These are phyloP conservation scores for Acleris laterana DNA, from an alignment of 2,888 invertebrate genomes.

Conservation along the genomic window DNA sequence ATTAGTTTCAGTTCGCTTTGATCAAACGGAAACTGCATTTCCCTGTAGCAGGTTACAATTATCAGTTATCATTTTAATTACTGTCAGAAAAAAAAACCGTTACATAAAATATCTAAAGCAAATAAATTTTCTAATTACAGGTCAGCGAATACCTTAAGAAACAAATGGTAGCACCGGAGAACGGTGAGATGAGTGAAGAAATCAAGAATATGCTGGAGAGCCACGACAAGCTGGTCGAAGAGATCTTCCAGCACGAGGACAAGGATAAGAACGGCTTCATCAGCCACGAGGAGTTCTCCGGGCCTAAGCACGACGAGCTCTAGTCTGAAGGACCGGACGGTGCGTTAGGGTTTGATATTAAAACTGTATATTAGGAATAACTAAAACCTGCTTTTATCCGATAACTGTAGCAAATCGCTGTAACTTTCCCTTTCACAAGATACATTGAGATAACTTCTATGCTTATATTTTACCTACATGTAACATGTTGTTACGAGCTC, in stretches of 20 bases:
- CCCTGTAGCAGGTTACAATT: too few relatives aligned
- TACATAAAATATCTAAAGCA: neutral
- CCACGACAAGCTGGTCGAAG: conserved; percentile 96
- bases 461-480: too few relatives aligned
- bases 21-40: too few relatives aligned
- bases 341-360: neutral
- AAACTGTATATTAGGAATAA: neutral
- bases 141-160: conserved; percentile 96
- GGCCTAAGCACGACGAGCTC: conserved; percentile 98
- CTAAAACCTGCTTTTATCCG: too few relatives aligned
- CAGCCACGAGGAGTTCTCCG: conserved; percentile 97
- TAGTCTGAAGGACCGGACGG: conserved; percentile 71
- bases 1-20: too few relatives aligned
- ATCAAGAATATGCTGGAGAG: conserved; percentile 93
- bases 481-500: too few relatives aligned
- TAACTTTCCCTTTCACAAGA: too few relatives aligned
- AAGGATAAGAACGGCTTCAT: conserved; percentile 98
- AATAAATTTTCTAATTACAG: conserved; percentile 71
- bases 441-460: too few relatives aligned
- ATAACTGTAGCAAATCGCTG: too few relatives aligned
- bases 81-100: too few relatives aligned
- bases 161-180: conserved; percentile 94
- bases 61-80: too few relatives aligned
- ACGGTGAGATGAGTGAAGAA: conserved; percentile 89
- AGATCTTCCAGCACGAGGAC: conserved; percentile 98